phyloP scores from a whole-genome alignment of 2,797 vertebrate genomes.

The Hippocampus kuda region DNA sequence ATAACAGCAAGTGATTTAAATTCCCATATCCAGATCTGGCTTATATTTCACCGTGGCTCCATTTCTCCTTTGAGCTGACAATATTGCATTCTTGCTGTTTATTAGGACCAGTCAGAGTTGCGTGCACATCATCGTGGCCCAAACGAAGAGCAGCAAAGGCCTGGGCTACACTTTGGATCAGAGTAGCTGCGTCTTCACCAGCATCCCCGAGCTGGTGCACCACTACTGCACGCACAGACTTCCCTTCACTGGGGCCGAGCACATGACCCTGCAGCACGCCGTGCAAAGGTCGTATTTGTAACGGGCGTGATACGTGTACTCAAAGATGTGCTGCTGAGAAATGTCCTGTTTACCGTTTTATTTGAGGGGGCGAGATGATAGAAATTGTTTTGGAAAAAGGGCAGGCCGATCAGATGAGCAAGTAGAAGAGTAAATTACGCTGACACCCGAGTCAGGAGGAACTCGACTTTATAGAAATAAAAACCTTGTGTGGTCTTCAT shows the following conservation, averaged over 20 bases:
- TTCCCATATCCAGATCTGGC: not conserved
- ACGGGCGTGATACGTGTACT: conserved; percentile 5
- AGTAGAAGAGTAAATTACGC: not conserved
- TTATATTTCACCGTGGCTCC: not conserved
- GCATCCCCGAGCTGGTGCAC: conserved; percentile 83
- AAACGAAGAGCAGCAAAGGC: conserved; percentile 87
- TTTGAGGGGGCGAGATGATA: not conserved
- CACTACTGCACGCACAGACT: conserved; percentile 84
- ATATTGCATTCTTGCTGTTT: not conserved
- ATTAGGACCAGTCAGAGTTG: conserved; percentile 82
- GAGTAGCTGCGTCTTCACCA: conserved; percentile 80
- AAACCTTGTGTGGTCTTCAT: too few species aligned
- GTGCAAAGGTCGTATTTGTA: conserved; percentile 63
- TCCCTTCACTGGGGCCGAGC: conserved; percentile 89
- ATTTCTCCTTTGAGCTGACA: not conserved
- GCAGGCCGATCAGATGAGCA: not conserved
- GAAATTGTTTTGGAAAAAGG: not conserved
- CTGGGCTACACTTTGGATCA: conserved; percentile 86
- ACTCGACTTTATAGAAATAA: not conserved
- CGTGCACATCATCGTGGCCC: conserved; percentile 93
- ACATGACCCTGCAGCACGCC: conserved; percentile 86
- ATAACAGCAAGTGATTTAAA: conserved; percentile 12
- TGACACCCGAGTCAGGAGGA: not conserved
- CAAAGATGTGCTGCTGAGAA: not conserved
- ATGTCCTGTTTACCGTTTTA: not conserved